Percentiles rank a stretch among this genome's conserved stretches.
These are phyloP conservation scores for Orthonyx spaldingii DNA, from an alignment of 2,113 vertebrate species.

Conservation along the genomic window DNA sequence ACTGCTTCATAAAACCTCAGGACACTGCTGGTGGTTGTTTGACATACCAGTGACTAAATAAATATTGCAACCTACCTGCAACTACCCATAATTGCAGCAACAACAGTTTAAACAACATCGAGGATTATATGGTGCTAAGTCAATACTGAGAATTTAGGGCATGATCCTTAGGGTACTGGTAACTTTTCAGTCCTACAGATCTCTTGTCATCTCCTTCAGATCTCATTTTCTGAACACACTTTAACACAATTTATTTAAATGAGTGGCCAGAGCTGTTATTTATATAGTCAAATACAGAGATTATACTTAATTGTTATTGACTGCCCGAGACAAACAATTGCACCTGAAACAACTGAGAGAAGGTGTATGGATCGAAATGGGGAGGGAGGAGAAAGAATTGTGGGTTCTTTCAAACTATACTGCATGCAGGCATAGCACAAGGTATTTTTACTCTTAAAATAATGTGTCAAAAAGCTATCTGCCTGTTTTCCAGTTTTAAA, in stretches of 20 bases:
- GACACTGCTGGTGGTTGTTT: neutral
- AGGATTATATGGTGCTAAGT: neutral
- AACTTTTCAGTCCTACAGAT: neutral
- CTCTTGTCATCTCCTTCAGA: neutral
- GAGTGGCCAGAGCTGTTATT: neutral
- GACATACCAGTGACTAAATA: neutral
- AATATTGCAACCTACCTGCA: neutral
- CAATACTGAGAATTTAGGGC: neutral
- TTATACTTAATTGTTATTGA: neutral
- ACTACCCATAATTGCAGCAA: neutral
- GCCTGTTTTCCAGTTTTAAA: neutral
- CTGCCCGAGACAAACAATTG: neutral
- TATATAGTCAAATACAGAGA: neutral
- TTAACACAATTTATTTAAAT: neutral
- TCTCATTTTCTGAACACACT: neutral
- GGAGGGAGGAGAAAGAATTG: neutral
- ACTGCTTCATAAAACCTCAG: neutral
- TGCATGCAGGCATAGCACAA: neutral
- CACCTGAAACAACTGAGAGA: slow-evolving; percentile 37
- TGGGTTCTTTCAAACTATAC: neutral
- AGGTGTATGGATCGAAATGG: neutral
- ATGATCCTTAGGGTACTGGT: neutral
- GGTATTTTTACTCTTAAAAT: slow-evolving; percentile 4
- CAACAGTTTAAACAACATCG: neutral
- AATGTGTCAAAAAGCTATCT: slow-evolving; percentile 13